Evolutionary conservation across 2,888 invertebrate genomes (phyloP).

Genomic region (Hydrotaea cyrtoneurina): DNA sequence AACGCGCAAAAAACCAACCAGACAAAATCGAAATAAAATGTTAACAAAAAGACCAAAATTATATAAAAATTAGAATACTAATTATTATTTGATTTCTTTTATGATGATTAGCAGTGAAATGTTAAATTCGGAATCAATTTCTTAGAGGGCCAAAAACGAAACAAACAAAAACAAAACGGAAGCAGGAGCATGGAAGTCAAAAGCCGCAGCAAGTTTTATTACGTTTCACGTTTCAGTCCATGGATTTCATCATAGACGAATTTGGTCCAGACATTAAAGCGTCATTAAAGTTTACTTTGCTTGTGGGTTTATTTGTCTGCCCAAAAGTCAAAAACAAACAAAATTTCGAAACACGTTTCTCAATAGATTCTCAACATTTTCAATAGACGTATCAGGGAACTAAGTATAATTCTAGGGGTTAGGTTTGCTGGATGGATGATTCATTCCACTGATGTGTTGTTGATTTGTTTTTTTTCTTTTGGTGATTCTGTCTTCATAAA

Average conservation of each 20-base stretch:
- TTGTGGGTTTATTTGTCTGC: not conserved
- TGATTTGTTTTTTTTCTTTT: too few relatives aligned
- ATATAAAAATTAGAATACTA: constrained; percentile 27
- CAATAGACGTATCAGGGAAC: too few relatives aligned
- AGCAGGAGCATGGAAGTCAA: too few relatives aligned
- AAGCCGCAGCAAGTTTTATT: not conserved
- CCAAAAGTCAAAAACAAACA: not conserved
- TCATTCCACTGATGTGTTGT: too few relatives aligned
- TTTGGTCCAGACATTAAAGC: constrained; percentile 37
- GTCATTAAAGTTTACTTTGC: constrained; percentile 7
- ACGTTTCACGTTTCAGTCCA: not conserved
- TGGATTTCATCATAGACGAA: not conserved
- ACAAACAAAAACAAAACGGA: not conserved
- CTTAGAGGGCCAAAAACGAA: not conserved
- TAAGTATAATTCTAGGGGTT: too few relatives aligned
- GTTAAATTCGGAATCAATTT: not conserved
- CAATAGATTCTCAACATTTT: not conserved
- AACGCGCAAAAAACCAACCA: not conserved
- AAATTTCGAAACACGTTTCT: constrained; percentile 19
- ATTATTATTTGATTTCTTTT: constrained; percentile 10
- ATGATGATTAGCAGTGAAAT: not conserved
- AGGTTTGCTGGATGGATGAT: too few relatives aligned
- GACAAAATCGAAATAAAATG: not conserved
- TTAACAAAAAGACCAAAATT: not conserved
- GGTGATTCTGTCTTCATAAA: too few relatives aligned